Conservation (phyloP, 2,113 vertebrate genomes). For the Hoplias malabaricus region DNA sequence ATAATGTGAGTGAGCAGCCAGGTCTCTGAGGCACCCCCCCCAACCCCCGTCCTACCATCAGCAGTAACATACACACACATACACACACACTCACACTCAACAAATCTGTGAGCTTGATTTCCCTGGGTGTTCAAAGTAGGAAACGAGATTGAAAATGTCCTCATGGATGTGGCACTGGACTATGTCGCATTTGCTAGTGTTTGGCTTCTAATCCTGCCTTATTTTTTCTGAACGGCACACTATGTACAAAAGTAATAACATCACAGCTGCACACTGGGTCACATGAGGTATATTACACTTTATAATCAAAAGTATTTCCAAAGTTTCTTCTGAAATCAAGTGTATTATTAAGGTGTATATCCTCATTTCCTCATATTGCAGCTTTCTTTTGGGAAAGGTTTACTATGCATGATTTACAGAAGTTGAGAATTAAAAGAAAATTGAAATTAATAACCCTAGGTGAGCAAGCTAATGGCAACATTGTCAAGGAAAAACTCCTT, state of each 20-base stretch:
- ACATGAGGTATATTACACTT: neutral
- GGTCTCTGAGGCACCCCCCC: neutral
- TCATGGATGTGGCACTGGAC: slow-evolving; percentile 17
- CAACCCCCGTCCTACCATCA: too few relatives aligned
- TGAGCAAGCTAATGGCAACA: too few relatives aligned
- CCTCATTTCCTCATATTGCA: too few relatives aligned
- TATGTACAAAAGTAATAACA: neutral
- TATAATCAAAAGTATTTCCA: too few relatives aligned
- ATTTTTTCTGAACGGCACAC: neutral
- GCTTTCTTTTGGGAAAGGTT: too few relatives aligned
- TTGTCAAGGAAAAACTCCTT: too few relatives aligned
- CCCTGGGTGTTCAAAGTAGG: slow-evolving; percentile 51
- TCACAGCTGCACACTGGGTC: neutral
- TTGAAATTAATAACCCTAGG: too few relatives aligned
- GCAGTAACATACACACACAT: neutral
- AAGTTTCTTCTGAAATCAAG: too few relatives aligned
- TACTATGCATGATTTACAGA: too few relatives aligned
- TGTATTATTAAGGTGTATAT: too few relatives aligned
- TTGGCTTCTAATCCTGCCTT: slow-evolving; percentile 18
- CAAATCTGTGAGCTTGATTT: slow-evolving; percentile 57
- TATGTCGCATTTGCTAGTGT: slow-evolving; percentile 27
- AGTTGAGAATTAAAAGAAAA: too few relatives aligned
- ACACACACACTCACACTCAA: neutral
- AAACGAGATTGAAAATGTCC: slow-evolving; percentile 58
- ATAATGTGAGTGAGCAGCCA: slow-evolving; percentile 13